Base-by-base conservation (phyloP, 2,113 vertebrate species). In the Potamarius usumacintae region DNA sequence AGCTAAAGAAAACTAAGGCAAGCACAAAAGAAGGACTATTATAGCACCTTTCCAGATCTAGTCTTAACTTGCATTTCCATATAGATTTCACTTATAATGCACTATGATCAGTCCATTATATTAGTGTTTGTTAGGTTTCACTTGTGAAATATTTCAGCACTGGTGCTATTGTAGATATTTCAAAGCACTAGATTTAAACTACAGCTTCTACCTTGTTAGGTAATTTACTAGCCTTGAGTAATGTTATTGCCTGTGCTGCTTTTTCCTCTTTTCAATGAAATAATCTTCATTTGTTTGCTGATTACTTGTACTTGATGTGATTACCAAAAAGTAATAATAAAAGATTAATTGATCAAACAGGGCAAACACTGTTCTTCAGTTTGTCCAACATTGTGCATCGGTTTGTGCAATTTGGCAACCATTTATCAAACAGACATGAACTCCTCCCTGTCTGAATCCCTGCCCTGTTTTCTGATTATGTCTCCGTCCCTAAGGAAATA, bases 391-490 rank as follows among this genome's bases (percentile, higher is more conserved):
- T 55, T 82, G 57, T 82, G 79, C 79, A 0, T 25, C 20, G 62
- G 57, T 62, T 82, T 42, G 30, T 60, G n/a, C 34, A 62, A 62
- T 22, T 82, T 82, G 79, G 79, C 30, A 82, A 17, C 57, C 79
- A 82, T 82, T 82, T 82, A 82, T 82, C 57, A 82, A 82, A 82
- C 57, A 25, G 79, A 82, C 79, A 81, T 17, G 17, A 82, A 82
- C 79, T 82, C 79, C 79, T 62, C 79, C 79, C 79, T 48, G 79
- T 82, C 79, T 42, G 79, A 48, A 42, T 82, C 57, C 79, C 30
- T 82, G 79, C 79, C 79, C 10, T 62, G 30, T 82, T 82, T 82
- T 82, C 62, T n/a, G 20, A 82, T 82, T 62, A 2, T 27, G 30
- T 48, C 30, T 62, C n/a, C 25, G 79, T 82, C 30, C 30, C 30